Evolutionary conservation across 2,113 vertebrate species (phyloP), one percentile per base, ranked within the genome.

Genomic region (Geococcyx californianus): DNA sequence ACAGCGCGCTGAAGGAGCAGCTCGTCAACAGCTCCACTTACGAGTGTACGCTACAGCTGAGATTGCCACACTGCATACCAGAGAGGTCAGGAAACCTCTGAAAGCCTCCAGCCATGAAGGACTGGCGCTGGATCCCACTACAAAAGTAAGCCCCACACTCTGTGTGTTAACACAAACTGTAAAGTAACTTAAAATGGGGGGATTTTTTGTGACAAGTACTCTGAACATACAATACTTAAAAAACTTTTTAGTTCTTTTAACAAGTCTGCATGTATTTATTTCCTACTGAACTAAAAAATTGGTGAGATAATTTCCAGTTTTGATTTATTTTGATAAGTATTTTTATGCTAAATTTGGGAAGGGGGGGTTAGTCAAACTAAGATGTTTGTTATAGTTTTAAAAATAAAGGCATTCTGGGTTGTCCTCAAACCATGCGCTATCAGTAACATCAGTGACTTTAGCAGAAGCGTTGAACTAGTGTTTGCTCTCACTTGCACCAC

Each of bases 71-170:
- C 8, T 24, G 4, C 34, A 2, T 0, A 34, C 47, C 74, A 31
- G 60, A 33, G 56, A 76, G 64, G 9, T 16, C 67, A 49, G 84
- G 51, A 33, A 7, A 76, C 10, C 79, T 36, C 23, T 18, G 62
- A 14, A 40, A 45, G 9, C 28, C 63, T 2, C 2, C 2, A 56
- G 96, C 49, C 90, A 98, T 98, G 98, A 98, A 98, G 95, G 98
- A 98, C 97, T 98, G 98, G 98, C 81, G 73, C 84, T 98, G 97
- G 98, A 97, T 97, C 82, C 98, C 98, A 4, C 96, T 98, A 42
- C 98, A 98, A 93, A 98, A 98, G 98, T 98, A 98, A 98, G 98
- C 49, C 54, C 38, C 24, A 1, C 21, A 7, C 21, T 23, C 47
- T 13, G 29, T 2, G 13, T 38, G 29, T 9, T 19, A 20, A 12